These are phyloP conservation scores for Pteronotus mesoamericanus DNA, from an alignment of 2,797 vertebrate species.

Conservation along the genomic window DNA sequence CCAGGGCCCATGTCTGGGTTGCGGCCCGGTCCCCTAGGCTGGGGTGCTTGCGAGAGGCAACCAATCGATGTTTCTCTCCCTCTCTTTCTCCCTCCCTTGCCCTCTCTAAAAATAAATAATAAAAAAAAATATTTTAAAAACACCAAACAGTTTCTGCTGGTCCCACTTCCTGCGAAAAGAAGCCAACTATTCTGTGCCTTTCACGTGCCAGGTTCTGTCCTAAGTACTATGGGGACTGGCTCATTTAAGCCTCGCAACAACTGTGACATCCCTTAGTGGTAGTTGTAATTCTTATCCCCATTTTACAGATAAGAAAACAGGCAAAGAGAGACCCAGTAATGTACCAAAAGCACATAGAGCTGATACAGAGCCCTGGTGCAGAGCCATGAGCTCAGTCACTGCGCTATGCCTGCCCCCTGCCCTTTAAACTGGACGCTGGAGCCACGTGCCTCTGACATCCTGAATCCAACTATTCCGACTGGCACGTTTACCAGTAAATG, in stretches of 20 bases:
- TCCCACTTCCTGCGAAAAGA: not conserved
- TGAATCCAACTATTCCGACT: rapidly evolving
- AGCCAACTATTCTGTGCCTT: not conserved
- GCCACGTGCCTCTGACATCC: not conserved
- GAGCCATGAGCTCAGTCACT: not conserved
- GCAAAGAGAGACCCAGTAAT: not conserved
- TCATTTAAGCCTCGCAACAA: not conserved
- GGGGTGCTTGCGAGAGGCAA: too few species aligned
- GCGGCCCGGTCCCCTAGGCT: too few species aligned
- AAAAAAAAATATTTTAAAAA: too few species aligned
- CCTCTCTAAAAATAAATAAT: too few species aligned
- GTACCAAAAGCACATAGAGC: not conserved
- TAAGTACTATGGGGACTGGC: not conserved
- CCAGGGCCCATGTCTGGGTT: too few species aligned
- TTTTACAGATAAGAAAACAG: not conserved
- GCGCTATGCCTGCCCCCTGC: rapidly evolving
- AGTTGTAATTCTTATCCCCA: not conserved
- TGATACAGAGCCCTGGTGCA: not conserved
- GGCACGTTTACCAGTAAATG: too few species aligned
- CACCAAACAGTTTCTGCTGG: too few species aligned
- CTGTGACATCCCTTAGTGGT: not conserved
- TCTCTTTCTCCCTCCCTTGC: too few species aligned
- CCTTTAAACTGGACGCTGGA: not conserved
- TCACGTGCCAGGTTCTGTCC: not conserved
- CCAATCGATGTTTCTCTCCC: too few species aligned